Base-by-base conservation (phyloP, 2,888 invertebrate genomes). In the Leucozona laternaria region DNA sequence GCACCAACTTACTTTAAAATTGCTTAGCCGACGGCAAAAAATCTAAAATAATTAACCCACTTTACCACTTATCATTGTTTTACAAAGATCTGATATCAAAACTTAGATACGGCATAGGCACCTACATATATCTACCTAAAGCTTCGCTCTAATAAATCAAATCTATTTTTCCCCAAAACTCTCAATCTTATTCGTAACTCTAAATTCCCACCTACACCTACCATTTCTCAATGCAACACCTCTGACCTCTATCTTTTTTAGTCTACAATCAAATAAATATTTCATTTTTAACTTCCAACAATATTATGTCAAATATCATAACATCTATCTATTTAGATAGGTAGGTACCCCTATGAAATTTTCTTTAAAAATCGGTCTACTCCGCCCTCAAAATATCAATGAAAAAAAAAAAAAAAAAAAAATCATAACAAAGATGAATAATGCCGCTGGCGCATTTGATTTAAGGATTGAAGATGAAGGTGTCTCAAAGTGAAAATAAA, bases 261-360 rank as follows among this genome's bases (percentile, higher is more conserved):
- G 17, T 57, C 40, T 62, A 57, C 31, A 8, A 45, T 1, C 34
- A 31, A 48, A 71, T 37, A 57, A 55, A 64, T 76, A 70, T 75
- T 37, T 75, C 62, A 81, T 81, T 81, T 57, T 17, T n/a, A 17
- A 57, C 6, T 17, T 64, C 71, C 57, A 76, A 50, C 43, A 73
- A 60, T 64, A 78, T 78, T 78, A 84, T 79, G 83, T 83, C 83
- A 75, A 83, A 75, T 62, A 79, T 50, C 64, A 40, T 70, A 71
- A 79, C 68, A 31, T 79, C 64, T 82, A 82, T 73, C 78, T 68
- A 40, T 53, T 40, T 58, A 53, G 17, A 17, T 57, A 34, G 31
- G 28, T 3, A 28, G 50, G 17, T 48, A 48, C 1, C n/a, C 58
- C 40, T 31, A 60, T 72, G 1, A 77, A 71, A 62, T 7, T 53